Conservation (phyloP, 2,113 vertebrate species). For the Calidris pygmaea region DNA sequence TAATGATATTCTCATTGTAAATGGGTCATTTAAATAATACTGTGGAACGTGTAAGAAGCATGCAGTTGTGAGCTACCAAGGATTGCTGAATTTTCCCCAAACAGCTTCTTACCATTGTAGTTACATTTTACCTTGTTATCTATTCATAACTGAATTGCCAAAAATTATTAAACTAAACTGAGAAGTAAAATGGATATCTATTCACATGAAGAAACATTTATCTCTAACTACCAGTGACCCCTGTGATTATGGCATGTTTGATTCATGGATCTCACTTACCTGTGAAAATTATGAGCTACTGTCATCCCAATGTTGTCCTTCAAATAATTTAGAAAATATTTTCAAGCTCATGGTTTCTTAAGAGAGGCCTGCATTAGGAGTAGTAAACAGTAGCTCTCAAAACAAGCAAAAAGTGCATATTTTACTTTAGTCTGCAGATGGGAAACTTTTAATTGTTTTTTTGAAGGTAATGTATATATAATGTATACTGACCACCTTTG, state of each 20-base stretch:
- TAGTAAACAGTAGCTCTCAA: neutral
- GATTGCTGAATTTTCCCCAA: neutral
- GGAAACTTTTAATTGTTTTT: neutral
- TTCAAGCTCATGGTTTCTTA: neutral
- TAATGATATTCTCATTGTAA: neutral
- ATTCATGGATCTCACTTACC: neutral
- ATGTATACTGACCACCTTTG: fast-evolving
- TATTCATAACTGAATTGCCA: slow-evolving; percentile 10
- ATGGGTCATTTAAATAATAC: neutral
- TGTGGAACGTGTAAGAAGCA: neutral
- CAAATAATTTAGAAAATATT: neutral
- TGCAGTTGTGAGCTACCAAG: neutral
- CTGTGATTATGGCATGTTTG: neutral
- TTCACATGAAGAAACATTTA: neutral
- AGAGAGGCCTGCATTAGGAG: neutral
- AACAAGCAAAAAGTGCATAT: neutral
- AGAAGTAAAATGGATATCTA: slow-evolving; percentile 12
- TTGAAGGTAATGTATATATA: neutral
- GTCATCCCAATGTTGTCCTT: neutral
- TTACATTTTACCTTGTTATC: neutral
- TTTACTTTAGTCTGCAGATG: neutral
- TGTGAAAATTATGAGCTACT: neutral
- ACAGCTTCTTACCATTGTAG: neutral
- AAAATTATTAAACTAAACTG: slow-evolving; percentile 26
- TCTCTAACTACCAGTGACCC: neutral